A percentile compares a stretch with the other conserved stretches of the same genome.
These are phyloP conservation scores for Acleris emargana DNA, from an alignment of 2,888 invertebrate species.

Conservation along the genomic window DNA sequence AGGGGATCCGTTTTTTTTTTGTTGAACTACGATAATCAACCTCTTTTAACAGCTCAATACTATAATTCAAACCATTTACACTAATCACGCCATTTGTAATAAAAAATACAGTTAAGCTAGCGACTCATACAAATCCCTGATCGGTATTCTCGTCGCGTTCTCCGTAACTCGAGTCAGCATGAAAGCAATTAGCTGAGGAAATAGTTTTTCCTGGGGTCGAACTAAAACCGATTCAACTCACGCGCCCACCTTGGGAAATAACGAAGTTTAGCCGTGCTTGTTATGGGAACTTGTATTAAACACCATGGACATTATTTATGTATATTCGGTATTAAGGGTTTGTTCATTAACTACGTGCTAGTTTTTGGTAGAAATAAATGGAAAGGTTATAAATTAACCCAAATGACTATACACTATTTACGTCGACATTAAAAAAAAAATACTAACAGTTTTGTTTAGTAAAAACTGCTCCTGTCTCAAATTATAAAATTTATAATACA, in stretches of 20 bases:
- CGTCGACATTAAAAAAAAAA: too few species aligned
- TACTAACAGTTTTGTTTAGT: too few species aligned
- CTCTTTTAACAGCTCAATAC: too few species aligned
- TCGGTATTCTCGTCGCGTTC: slow-evolving; percentile 39
- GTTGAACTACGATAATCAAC: too few species aligned
- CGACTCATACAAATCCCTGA: slow-evolving; percentile 26
- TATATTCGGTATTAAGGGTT: neutral
- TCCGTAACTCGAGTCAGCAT: slow-evolving; percentile 41
- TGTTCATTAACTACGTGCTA: too few species aligned
- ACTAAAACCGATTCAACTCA: slow-evolving; percentile 48
- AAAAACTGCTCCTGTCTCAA: too few species aligned
- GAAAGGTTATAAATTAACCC: too few species aligned
- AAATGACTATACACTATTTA: too few species aligned
- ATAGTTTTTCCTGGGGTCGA: slow-evolving; percentile 50
- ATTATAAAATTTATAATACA: too few species aligned
- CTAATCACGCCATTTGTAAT: slow-evolving; percentile 6
- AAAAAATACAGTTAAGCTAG: slow-evolving; percentile 5
- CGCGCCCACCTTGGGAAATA: slow-evolving; percentile 44
- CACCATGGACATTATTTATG: slow-evolving; percentile 33
- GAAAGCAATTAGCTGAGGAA: slow-evolving; percentile 52
- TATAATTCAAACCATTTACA: neutral
- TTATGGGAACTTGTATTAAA: slow-evolving; percentile 44
- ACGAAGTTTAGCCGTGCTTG: slow-evolving; percentile 43
- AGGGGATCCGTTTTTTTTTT: too few species aligned
- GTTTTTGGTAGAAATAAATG: too few species aligned